Evolutionary conservation across 2,113 vertebrate species (phyloP).

Genomic region (Saccopteryx bilineata): DNA sequence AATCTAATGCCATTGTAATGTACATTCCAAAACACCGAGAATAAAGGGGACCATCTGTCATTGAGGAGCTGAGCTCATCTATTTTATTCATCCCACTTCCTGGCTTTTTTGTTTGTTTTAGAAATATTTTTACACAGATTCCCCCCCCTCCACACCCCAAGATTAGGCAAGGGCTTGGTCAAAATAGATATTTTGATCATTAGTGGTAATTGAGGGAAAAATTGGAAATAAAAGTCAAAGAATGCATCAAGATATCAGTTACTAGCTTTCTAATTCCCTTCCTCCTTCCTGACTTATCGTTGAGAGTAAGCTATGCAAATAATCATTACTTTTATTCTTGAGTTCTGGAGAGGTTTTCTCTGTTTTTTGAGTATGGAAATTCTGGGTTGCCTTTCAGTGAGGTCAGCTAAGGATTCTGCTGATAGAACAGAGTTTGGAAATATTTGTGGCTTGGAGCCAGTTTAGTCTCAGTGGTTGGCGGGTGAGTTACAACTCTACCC

Average conservation of each 20-base stretch:
- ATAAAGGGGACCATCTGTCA: neutral
- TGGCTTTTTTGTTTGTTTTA: neutral
- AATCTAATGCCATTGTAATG: slow-evolving; percentile 18
- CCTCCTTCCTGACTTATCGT: neutral
- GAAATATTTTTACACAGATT: neutral
- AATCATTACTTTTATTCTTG: slow-evolving; percentile 13
- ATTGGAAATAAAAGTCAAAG: neutral
- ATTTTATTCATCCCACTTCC: neutral
- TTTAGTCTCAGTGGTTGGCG: slow-evolving; percentile 43
- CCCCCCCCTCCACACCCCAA: neutral
- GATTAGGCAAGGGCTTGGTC: neutral
- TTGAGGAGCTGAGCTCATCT: neutral
- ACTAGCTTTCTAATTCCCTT: neutral
- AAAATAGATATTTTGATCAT: slow-evolving; percentile 11
- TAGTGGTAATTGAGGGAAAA: neutral
- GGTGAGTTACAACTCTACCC: neutral
- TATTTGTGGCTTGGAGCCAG: slow-evolving; percentile 29
- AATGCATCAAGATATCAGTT: neutral
- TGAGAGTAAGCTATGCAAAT: neutral
- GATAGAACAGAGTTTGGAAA: slow-evolving; percentile 51
- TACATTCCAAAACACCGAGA: neutral
- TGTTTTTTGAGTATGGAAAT: slow-evolving; percentile 24
- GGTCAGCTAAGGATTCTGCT: slow-evolving; percentile 65
- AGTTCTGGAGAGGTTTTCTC: neutral
- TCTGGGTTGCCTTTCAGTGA: neutral